Evolutionary conservation across 2,797 vertebrate species (phyloP), one percentile per base, ranked within the genome.

Genomic region (Eulemur rubriventer): DNA sequence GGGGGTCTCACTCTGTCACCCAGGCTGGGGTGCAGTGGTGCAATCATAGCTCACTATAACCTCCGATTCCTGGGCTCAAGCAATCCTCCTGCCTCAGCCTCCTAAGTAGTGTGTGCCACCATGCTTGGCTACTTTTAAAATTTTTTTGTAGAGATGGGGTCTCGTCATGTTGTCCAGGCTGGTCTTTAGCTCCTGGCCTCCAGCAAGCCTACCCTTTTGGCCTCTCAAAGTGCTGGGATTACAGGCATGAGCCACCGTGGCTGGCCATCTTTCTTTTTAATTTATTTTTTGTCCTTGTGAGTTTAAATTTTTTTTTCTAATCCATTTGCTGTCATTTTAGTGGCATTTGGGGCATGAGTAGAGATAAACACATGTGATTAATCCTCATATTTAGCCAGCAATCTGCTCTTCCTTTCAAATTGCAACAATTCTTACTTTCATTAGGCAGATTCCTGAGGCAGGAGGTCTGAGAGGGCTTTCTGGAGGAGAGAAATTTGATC

Each of bases 401-500:
- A 80, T 63, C 89, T 75, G 69, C 33, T 91, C 73, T 79, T 85
- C 17, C 38, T 82, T 89, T 94, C 65, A 89, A 91, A 73, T 20
- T 69, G 14, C 46, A 91, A 95, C 78, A 91, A 59, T 91, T 89
- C 86, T 94, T 79, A 70, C 82, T 92, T 94, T 96, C 69, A 72
- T 86, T 79, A 79, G 70, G 80, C 48, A 92, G 83, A 89, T 87
- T 95, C 95, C 65, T 82, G 91, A 90, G 86, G 35, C 69, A 91
- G 69, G 79, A 57, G 78, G 85, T 95, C 81, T 83, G 89, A 92
- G 78, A 94, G 35, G 59, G 33, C 75, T 93, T 96, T 96, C 70
- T 73, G 79, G 94, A 96, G 70, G 72, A 97, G 80, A 38, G 94
- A 96, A 86, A 97, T 95, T 96, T 84, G 67, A 96, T 93, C 93